These are phyloP conservation scores for Stenodera caucasica DNA, from an alignment of 2,888 invertebrate genomes.

Conservation along the genomic window DNA sequence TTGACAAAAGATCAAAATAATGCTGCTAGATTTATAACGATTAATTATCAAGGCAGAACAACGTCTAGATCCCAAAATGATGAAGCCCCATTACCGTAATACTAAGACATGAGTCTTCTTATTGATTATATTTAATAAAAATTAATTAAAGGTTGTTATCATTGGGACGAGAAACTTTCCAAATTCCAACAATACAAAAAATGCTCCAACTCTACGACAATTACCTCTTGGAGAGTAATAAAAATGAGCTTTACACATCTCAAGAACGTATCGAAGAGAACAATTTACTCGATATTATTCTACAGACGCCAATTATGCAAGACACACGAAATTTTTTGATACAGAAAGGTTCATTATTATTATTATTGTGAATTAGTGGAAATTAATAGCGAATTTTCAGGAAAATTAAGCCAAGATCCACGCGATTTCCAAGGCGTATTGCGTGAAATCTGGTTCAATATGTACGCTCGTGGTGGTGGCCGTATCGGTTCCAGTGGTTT, in stretches of 20 bases:
- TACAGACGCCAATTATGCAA: constrained; percentile 76
- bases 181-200: constrained; percentile 73
- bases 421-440: constrained; percentile 72
- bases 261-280: constrained; percentile 78
- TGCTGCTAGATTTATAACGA: constrained; percentile 67
- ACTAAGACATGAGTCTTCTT: constrained; percentile 58
- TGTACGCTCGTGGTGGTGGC: constrained; percentile 79
- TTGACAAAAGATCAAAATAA: constrained; percentile 74
- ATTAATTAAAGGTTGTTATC: constrained; percentile 64
- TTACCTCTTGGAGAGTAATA: constrained; percentile 73
- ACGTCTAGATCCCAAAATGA: constrained; percentile 69
- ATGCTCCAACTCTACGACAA: constrained; percentile 79
- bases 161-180: constrained; percentile 64
- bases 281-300: constrained; percentile 74
- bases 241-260: constrained; percentile 76
- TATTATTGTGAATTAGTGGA: too few relatives aligned
- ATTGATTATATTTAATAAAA: background rate
- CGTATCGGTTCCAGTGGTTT: constrained; percentile 87
- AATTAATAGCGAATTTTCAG: constrained; percentile 45
- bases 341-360: constrained; percentile 60
- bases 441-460: constrained; percentile 76
- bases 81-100: constrained; percentile 77
- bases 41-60: constrained; percentile 77
- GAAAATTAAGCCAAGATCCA: constrained; percentile 65
- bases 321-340: constrained; percentile 68